Conservation (phyloP, 2,113 vertebrate genomes). For the Rhinolophus ferrumequinum region DNA sequence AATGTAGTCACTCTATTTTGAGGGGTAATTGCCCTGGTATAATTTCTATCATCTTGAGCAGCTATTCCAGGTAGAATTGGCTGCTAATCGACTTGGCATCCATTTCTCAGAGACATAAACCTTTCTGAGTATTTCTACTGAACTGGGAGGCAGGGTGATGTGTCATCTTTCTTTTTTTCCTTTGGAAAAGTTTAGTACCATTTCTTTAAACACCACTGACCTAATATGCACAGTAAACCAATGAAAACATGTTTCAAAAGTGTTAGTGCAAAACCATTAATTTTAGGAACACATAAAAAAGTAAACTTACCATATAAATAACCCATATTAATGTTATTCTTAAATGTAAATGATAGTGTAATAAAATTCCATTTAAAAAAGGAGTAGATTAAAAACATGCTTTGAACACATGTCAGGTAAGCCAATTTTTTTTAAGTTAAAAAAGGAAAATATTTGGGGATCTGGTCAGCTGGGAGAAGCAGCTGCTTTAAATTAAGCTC, state of each 20-base stretch:
- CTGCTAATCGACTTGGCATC: not conserved
- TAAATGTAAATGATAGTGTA: not conserved
- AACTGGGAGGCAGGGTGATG: not conserved
- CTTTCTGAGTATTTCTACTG: not conserved
- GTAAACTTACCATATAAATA: not conserved
- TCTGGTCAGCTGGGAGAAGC: not conserved
- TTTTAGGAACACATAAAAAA: not conserved
- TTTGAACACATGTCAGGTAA: not conserved
- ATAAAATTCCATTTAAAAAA: not conserved
- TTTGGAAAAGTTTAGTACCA: not conserved
- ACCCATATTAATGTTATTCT: not conserved
- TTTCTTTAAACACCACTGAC: not conserved
- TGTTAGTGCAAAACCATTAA: not conserved
- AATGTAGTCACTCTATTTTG: not conserved
- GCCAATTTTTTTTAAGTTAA: conserved; percentile 32
- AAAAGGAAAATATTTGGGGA: not conserved
- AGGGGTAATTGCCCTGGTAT: not conserved
- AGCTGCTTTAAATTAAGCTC: conserved; percentile 46
- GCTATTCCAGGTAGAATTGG: not conserved
- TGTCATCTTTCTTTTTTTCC: not conserved
- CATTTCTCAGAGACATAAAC: not conserved
- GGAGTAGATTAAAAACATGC: not conserved
- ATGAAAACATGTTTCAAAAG: not conserved
- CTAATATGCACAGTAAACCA: not conserved
- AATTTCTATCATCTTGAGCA: not conserved